phyloP scores from a whole-genome alignment of 1,140 invertebrate genomes.

The Amyelois transitella region DNA sequence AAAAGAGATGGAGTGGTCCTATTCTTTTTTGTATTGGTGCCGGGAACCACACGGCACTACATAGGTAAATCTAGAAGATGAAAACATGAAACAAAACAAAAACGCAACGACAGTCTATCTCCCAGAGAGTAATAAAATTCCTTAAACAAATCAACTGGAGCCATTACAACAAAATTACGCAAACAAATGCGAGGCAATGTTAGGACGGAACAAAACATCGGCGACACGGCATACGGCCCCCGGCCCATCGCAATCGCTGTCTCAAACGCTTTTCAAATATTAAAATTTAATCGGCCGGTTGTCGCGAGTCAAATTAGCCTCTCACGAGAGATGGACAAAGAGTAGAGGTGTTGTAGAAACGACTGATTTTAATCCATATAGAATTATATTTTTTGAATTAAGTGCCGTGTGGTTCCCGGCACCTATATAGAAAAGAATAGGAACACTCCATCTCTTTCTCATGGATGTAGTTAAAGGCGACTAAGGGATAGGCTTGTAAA shows the following conservation, averaged over 20 bases:
- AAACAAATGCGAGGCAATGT: neutral
- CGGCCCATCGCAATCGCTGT: conserved; percentile 40
- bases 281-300: conserved; percentile 72
- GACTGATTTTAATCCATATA: neutral
- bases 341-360: conserved; percentile 20
- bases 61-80: too few relatives aligned
- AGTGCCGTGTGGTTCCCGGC: too few relatives aligned
- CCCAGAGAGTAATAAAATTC: neutral
- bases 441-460: too few relatives aligned
- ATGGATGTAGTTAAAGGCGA: too few relatives aligned
- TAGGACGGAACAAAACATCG: conserved; percentile 20
- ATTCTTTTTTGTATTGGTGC: too few relatives aligned
- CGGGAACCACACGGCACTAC: too few relatives aligned
- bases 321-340: conserved; percentile 57
- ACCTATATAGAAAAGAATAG: too few relatives aligned
- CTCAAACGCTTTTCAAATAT: conserved; percentile 63
- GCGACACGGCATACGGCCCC: conserved; percentile 31
- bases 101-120: neutral
- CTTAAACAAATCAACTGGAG: neutral
- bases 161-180: neutral
- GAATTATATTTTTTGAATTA: neutral
- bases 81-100: neutral
- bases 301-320: conserved; percentile 69
- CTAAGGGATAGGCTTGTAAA: too few relatives aligned
- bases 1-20: too few relatives aligned